Base-by-base conservation (phyloP, 1,140 invertebrate species). In the Micrasema minimum region DNA sequence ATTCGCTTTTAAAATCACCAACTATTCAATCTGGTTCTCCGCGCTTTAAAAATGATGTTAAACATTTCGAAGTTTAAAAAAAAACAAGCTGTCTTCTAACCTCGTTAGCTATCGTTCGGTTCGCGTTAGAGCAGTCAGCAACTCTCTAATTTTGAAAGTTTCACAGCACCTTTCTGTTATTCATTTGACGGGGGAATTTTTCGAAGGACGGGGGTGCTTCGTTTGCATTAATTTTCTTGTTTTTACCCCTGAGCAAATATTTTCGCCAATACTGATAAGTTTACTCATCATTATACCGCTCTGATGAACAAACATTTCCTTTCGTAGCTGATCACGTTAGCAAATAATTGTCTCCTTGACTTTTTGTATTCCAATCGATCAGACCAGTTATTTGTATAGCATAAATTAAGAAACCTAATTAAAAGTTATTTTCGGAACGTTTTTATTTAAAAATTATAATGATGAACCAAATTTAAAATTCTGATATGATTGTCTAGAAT, bases 221-320 rank as follows among this genome's bases (percentile, higher is more conserved):
- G 57, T 62, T 62, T 43, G 41, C 57, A 62, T 62, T 62, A 45
- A 62, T 62, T 62, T 62, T 16, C 57, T 6, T 23, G 37, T 23
- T 62, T 62, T 62, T 62, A 23, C 41, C 45, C 37, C 20, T 20
- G 18, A 43, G 22, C 57, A 62, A 62, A 62, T 62, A 62, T 62
- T 62, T 62, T 62, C 57, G 57, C 57, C 57, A 62, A 62, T 62
- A 62, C 53, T 57, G 57, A 31, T 57, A 37, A 41, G 57, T 62
- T 62, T 62, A 22, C 57, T 20, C 57, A 62, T 62, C 57, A 43
- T 41, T 62, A 62, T 43, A 38, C 18, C 38, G 18, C 45, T 35
- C 45, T 62, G 37, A 43, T 14, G 12, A 51, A 55, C 51, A 55
- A 55, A 35, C 51, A 50, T 11, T 12, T 14, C 14, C 18, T 55